Percentiles rank a stretch among this genome's conserved stretches.
Evolutionary conservation across 2,113 vertebrate species (phyloP).

Genomic region (Dipodomys stephensi): DNA sequence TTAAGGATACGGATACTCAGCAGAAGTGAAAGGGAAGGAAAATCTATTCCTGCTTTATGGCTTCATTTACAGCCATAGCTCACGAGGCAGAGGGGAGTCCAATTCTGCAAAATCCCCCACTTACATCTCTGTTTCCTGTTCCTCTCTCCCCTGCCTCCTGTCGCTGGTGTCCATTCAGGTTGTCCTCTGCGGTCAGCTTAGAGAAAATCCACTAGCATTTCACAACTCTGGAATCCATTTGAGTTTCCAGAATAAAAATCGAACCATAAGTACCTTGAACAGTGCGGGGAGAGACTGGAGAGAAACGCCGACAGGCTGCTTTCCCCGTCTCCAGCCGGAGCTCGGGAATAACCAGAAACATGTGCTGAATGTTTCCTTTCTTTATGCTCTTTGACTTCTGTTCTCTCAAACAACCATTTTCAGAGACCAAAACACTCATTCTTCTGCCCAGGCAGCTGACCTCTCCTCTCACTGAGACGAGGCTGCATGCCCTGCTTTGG

Average conservation of each 20-base stretch:
- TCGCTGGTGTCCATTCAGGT: neutral
- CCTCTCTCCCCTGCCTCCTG: rapidly evolving
- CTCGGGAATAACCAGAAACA: neutral
- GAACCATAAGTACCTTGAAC: neutral
- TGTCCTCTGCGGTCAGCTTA: neutral
- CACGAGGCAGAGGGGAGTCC: neutral
- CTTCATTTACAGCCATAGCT: neutral
- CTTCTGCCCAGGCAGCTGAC: rapidly evolving
- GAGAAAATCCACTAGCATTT: neutral
- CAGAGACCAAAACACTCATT: too few species aligned
- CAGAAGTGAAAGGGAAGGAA: neutral
- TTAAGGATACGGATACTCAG: neutral
- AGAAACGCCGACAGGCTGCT: rapidly evolving
- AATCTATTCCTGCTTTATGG: neutral
- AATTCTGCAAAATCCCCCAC: neutral
- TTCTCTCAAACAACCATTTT: neutral
- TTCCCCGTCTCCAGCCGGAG: neutral
- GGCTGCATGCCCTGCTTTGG: rapidly evolving
- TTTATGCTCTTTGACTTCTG: neutral
- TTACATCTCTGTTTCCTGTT: neutral
- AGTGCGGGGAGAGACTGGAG: neutral
- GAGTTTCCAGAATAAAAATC: neutral
- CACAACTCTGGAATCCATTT: neutral
- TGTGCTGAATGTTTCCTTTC: neutral
- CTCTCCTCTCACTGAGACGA: too few species aligned